Conservation (phyloP, 2,797 vertebrate species). For the Tenualosa thibaudeaui region DNA sequence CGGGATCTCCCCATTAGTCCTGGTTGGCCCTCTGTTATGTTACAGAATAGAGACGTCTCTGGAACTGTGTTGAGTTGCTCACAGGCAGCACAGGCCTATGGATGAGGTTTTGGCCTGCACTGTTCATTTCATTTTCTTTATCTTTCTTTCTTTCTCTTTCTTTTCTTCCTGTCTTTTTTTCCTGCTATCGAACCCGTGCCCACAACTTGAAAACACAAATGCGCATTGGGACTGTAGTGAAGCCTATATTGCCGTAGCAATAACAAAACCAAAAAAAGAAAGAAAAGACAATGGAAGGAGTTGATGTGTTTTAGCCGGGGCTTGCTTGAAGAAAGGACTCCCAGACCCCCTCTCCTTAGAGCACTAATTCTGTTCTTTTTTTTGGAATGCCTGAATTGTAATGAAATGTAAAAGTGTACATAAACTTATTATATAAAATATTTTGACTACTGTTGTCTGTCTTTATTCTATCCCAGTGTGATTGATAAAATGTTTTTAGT, state of each 20-base stretch:
- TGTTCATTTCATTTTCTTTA: slow-evolving; percentile 33
- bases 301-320: slow-evolving; percentile 70
- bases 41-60: neutral
- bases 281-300: slow-evolving; percentile 55
- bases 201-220: slow-evolving; percentile 58
- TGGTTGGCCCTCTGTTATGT: neutral
- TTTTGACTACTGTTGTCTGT: slow-evolving; percentile 51
- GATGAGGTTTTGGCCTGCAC: neutral
- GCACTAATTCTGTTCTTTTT: slow-evolving; percentile 57
- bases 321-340: slow-evolving; percentile 66
- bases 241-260: slow-evolving; percentile 83
- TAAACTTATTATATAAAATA: slow-evolving; percentile 79
- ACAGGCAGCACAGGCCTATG: slow-evolving; percentile 5
- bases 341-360: slow-evolving; percentile 49
- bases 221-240: slow-evolving; percentile 64
- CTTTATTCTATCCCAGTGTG: neutral
- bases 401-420: slow-evolving; percentile 80
- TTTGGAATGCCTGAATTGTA: slow-evolving; percentile 72
- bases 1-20: slow-evolving; percentile 24
- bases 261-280: slow-evolving; percentile 79
- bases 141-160: slow-evolving; percentile 37
- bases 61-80: slow-evolving; percentile 18
- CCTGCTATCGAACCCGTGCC: slow-evolving; percentile 45
- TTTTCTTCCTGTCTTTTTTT: slow-evolving; percentile 45
- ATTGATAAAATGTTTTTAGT: neutral